Evolutionary conservation across 2,797 vertebrate species (phyloP), one percentile per base, ranked within the genome.

Genomic region (Argya squamiceps): DNA sequence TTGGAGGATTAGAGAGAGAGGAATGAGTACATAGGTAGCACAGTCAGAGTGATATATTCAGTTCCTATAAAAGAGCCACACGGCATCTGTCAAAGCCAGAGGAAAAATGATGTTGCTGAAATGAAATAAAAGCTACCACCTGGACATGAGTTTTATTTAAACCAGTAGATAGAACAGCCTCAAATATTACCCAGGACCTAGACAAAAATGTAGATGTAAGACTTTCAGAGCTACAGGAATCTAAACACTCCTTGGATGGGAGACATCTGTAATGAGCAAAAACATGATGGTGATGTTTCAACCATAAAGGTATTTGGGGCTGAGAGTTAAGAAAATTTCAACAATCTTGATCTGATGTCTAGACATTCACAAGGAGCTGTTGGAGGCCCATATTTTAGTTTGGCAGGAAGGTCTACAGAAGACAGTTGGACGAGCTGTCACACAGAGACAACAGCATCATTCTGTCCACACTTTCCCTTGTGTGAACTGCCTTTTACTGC

Each of bases 191-290:
- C 58, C 56, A 77, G 69, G 56, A 79, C 41, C 29, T 74, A 76
- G 75, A 70, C 34, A 79, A 91, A 86, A 86, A 50, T 2, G n/a
- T 36, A 30, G 41, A 80, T 62, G 68, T n/a, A 70, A 84, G 34
- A 27, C 24, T 63, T 52, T 29, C 43, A 64, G 68, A 89, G 50
- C 70, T 78, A 58, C 32, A 59, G 30, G 55, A 70, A 27, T 79
- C 84, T 63, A 93, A 96, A 94, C 63, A 49, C 8, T 50, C 60
- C 68, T 56, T 58, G 46, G 71, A 94, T 50, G 41, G 78, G 83
- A 93, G 46, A 95, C 65, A 73, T 65, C 96, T 95, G 88, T 34
- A 69, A 69, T 7, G 88, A 84, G 49, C 73, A 78, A 77, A 89
- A 78, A 8, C 55, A 81, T 0, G 1, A 78, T n/a, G 67, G 34